Evolutionary conservation across 2,113 vertebrate genomes (phyloP), one percentile per base, ranked within the genome.

Genomic region (Ammodytes dubius): DNA sequence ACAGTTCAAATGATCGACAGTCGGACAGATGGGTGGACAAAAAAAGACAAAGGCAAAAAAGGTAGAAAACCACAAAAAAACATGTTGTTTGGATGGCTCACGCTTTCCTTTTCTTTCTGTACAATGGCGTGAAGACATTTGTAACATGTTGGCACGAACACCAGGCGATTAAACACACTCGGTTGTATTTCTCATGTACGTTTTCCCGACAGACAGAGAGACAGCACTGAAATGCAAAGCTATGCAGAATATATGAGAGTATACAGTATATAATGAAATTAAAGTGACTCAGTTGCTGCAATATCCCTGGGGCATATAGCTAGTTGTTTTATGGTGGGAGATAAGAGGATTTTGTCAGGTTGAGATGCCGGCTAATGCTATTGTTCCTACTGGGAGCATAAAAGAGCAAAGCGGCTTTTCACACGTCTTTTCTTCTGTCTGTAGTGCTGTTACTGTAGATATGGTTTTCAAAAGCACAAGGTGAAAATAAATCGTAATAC

Each of bases 281-380:
- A 92, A 92, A 91, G 85, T 79, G 85, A 88, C 82, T 91, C 52
- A 65, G 89, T 89, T 80, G 82, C 81, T 82, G 77, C 90, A 83
- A 91, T 93, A 86, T 89, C 90, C 91, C 84, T 42, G 70, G 90
- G 91, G 89, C 86, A 72, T 88, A 78, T 60, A 87, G 88, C 88
- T 87, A 87, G 85, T 91, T 93, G 90, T 91, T 94, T 91, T 93
- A 92, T 86, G 84, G 70, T 82, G 83, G 82, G 77, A 86, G 91
- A 93, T 94, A 93, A 94, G 91, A 93, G 91, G 93, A 93, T 93
- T 93, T 92, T 82, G 90, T 89, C 88, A 93, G 91, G 88, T 93
- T 91, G 89, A 92, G 88, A 91, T 91, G 89, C 82, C 87, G 74
- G 66, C 90, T 93, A 93, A 93, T 91, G 84, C 91, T 88, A 93